Evolutionary conservation across 1,140 invertebrate species (phyloP).

Genomic region (Cylas formicarius): DNA sequence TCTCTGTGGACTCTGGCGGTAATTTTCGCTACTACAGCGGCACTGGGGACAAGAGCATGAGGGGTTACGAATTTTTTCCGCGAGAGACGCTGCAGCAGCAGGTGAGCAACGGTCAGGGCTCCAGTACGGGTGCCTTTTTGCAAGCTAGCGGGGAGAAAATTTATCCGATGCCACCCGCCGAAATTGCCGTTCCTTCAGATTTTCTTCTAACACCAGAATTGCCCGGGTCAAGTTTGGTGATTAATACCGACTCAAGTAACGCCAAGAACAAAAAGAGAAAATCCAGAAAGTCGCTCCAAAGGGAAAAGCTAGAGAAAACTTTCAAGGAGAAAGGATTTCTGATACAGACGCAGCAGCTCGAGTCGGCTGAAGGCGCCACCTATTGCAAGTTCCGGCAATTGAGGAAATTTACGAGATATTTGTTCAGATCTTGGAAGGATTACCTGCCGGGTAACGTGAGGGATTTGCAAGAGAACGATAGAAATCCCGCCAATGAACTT

Average conservation of each 20-base stretch:
- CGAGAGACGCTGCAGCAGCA: slow-evolving; percentile 59
- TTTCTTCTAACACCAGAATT: slow-evolving; percentile 43
- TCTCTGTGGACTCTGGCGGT: slow-evolving; percentile 78
- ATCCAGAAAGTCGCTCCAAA: slow-evolving; percentile 71
- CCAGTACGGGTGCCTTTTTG: slow-evolving; percentile 47
- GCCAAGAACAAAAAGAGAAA: slow-evolving; percentile 57
- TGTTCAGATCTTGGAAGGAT: slow-evolving; percentile 89
- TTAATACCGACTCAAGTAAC: slow-evolving; percentile 28
- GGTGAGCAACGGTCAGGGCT: slow-evolving; percentile 38
- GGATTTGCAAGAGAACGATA: slow-evolving; percentile 26
- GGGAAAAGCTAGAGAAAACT: slow-evolving; percentile 83
- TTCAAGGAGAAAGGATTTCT: slow-evolving; percentile 89
- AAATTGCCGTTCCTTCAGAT: slow-evolving; percentile 36
- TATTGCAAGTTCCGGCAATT: slow-evolving; percentile 90
- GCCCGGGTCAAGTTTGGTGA: slow-evolving; percentile 33
- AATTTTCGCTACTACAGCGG: slow-evolving; percentile 76
- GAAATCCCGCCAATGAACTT: slow-evolving; percentile 16
- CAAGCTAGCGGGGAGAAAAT: slow-evolving; percentile 50
- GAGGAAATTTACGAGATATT: slow-evolving; percentile 83
- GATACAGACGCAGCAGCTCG: slow-evolving; percentile 86
- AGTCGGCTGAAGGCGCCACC: slow-evolving; percentile 84
- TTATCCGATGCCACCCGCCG: slow-evolving; percentile 32
- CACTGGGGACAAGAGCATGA: slow-evolving; percentile 65
- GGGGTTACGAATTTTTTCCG: slow-evolving; percentile 70
- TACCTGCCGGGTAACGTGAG: slow-evolving; percentile 74